These are phyloP conservation scores for Apeira syringaria DNA, from an alignment of 2,888 invertebrate genomes.

Conservation along the genomic window DNA sequence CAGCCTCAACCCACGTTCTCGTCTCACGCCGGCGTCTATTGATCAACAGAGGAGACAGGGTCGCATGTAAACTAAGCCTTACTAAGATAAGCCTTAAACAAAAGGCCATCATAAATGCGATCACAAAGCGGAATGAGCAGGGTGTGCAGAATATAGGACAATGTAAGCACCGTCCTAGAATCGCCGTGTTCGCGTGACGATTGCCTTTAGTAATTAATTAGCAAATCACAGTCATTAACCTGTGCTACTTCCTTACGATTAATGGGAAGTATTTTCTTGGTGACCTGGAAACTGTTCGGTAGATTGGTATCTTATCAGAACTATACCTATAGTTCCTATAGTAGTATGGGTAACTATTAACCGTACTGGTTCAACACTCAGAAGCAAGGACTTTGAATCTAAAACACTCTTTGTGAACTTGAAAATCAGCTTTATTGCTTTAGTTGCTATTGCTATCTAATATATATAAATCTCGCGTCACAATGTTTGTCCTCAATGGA, in stretches of 20 bases:
- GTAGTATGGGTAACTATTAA: no score
- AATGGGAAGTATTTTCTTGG: constrained; percentile 29
- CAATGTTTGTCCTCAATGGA: no score
- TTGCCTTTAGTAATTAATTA: constrained; percentile 68
- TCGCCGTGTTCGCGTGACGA: constrained; percentile 62
- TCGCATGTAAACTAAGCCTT: constrained; percentile 1
- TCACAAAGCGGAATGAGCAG: constrained; percentile 22
- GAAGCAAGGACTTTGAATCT: no score
- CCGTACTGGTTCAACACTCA: no score
- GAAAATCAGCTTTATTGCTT: no score
- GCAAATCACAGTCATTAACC: constrained; percentile 66
- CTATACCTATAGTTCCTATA: no score
- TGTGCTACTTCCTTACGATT: constrained; percentile 56
- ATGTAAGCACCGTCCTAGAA: constrained; percentile 46
- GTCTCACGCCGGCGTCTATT: background rate
- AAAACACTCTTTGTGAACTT: no score
- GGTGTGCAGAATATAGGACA: constrained; percentile 48
- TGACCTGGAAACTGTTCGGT: constrained; percentile 17
- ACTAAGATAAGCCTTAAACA: no score
- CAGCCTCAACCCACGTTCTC: constrained; percentile 19
- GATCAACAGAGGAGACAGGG: constrained; percentile 3
- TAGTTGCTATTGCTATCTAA: no score
- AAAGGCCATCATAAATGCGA: constrained; percentile 31
- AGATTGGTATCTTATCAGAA: no score
- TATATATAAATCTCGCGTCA: no score